These are phyloP conservation scores for Melinopterus prodromus DNA, from an alignment of 2,888 invertebrate genomes.

Conservation along the genomic window DNA sequence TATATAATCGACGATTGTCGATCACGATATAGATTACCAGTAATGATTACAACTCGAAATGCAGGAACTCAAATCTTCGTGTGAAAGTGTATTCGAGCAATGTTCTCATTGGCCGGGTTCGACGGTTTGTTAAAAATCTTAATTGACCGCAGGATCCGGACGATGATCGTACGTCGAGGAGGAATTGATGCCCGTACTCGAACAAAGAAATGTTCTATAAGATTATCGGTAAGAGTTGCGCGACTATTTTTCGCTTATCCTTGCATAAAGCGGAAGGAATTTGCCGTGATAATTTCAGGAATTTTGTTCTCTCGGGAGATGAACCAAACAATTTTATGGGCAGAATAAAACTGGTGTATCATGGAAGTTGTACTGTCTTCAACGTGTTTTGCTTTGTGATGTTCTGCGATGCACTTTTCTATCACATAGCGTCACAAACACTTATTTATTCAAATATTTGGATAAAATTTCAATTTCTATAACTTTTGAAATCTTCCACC, in stretches of 20 bases:
- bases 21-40: conserved; percentile 44
- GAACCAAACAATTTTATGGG: too few species aligned
- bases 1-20: conserved; percentile 43
- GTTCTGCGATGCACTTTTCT: too few species aligned
- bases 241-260: not conserved
- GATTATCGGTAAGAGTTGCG: not conserved
- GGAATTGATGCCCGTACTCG: not conserved
- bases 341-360: too few species aligned
- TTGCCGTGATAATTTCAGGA: not conserved
- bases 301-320: too few species aligned
- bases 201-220: not conserved
- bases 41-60: conserved; percentile 42
- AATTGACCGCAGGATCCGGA: not conserved
- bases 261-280: not conserved
- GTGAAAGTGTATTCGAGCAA: conserved; percentile 27
- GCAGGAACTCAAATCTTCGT: conserved; percentile 36
- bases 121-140: not conserved
- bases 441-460: too few species aligned
- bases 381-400: too few species aligned
- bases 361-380: too few species aligned
- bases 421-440: too few species aligned
- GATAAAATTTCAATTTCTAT: too few species aligned
- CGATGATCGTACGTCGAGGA: not conserved
- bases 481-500: too few species aligned
- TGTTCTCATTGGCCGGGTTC: not conserved